Base-by-base conservation (phyloP, 2,888 invertebrate genomes). In the Apamea epomidion region DNA sequence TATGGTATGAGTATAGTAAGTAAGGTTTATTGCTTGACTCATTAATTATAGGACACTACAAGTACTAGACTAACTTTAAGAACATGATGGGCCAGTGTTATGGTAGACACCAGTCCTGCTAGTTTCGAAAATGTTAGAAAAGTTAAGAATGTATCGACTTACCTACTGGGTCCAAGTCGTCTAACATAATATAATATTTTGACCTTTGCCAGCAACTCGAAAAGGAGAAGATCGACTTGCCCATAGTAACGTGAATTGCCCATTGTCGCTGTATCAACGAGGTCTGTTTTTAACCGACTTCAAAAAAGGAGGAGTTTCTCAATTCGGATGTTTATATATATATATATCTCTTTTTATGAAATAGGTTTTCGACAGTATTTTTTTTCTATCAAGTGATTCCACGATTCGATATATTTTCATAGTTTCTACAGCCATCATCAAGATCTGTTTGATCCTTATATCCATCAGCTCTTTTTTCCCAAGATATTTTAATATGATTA, bases 401-500 rank as follows among this genome's bases (percentile, higher is more conserved):
- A 71, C 25, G 25, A 21, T n/a, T 80, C 2, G 4, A 48, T n/a
- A 25, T 32, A 54, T 37, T 29, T 68, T 29, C 29, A 54, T 51
- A 3, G 25, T 80, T 32, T n/a, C n/a, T 69, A 42, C 29, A 70
- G 78, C 12, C 5, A 77, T 42, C 32, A 48, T 45, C 12, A 42
- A 48, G 21, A 32, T n/a, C 21, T 48, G 21, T 3, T 37, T 60
- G n/a, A 32, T 65, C 18, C 21, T 68, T 67, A 42, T n/a, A 29
- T 51, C n/a, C 2, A 45, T 37, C 25, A 70, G 37, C 4, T 1
- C 21, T 29, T 70, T 71, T 60, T n/a, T 6, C 37, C 18, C 6
- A 42, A 76, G 29, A 64, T 76, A 58, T 71, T 67, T 51, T 21
- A 54, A 48, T 64, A 32, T 67, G 42, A 64, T 54, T 37, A 64